phyloP scores from a whole-genome alignment of 2,797 vertebrate species.

The Balearica regulorum region DNA sequence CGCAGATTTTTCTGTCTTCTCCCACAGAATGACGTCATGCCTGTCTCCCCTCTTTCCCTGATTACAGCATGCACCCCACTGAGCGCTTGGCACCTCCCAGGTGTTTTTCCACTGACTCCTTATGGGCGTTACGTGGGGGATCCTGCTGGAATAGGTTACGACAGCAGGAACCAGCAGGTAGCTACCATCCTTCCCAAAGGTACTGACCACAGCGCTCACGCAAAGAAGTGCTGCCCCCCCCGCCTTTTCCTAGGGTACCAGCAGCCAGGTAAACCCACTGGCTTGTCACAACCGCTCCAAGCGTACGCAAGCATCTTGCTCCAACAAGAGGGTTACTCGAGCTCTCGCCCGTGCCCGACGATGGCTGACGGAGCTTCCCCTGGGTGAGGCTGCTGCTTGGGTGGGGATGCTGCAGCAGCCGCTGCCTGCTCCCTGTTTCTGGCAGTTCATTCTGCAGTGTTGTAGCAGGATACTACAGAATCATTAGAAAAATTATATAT shows the following conservation, averaged over 20 bases:
- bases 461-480: rapidly evolving
- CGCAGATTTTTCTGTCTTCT: neutral
- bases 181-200: neutral
- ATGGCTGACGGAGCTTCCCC: rapidly evolving
- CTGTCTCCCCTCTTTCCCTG: too few relatives aligned
- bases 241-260: rapidly evolving
- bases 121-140: rapidly evolving
- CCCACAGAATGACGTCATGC: neutral
- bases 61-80: rapidly evolving
- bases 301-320: rapidly evolving
- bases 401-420: neutral
- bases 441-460: rapidly evolving
- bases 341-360: rapidly evolving
- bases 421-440: neutral
- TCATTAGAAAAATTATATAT: rapidly evolving
- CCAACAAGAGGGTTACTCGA: rapidly evolving
- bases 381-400: rapidly evolving
- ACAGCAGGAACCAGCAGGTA: neutral
- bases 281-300: rapidly evolving
- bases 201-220: rapidly evolving
- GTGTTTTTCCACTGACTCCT: neutral
- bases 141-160: neutral
- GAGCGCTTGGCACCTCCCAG: neutral
- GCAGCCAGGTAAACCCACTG: rapidly evolving
- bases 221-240: neutral